Conservation (phyloP, 2,888 invertebrate species). For the Dicranocentrus wangi region DNA sequence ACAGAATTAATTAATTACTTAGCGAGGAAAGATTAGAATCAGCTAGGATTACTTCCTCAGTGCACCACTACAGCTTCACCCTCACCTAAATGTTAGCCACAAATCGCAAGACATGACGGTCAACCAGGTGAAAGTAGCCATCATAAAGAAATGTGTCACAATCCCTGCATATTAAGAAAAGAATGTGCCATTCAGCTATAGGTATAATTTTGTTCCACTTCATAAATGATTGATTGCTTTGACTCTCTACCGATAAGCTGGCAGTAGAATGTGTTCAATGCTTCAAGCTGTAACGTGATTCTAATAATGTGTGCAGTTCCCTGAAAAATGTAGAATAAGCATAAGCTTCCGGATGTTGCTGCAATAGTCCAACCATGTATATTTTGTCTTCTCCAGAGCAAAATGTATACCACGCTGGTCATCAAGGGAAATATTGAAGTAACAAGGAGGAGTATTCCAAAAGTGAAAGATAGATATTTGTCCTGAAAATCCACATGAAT, state of each 20-base stretch:
- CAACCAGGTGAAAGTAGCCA: conserved; percentile 65
- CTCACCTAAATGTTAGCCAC: conserved; percentile 65
- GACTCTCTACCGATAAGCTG: conserved; percentile 30
- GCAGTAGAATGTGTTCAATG: conserved; percentile 47
- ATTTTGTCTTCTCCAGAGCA: conserved; percentile 65
- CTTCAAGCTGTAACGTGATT: conserved; percentile 6
- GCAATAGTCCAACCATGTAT: conserved; percentile 68
- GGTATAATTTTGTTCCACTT: neutral
- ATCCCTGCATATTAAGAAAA: conserved; percentile 45
- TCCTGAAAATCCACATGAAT: conserved; percentile 32
- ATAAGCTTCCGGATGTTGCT: conserved; percentile 58
- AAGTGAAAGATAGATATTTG: conserved; percentile 34
- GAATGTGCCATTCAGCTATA: neutral
- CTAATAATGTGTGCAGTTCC: conserved; percentile 59
- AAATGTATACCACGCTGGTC: conserved; percentile 59
- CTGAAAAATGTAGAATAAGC: conserved; percentile 66
- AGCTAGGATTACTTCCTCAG: too few relatives aligned
- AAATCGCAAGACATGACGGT: conserved; percentile 67
- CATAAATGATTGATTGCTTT: too few relatives aligned
- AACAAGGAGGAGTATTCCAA: conserved; percentile 48
- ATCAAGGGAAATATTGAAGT: conserved; percentile 63
- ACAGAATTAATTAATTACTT: too few relatives aligned
- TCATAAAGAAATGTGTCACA: conserved; percentile 64
- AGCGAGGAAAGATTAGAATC: too few relatives aligned
- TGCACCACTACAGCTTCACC: neutral